Evolutionary conservation across 2,888 invertebrate species (phyloP), one percentile per base, ranked within the genome.

Genomic region (Pemphredon lugubris): DNA sequence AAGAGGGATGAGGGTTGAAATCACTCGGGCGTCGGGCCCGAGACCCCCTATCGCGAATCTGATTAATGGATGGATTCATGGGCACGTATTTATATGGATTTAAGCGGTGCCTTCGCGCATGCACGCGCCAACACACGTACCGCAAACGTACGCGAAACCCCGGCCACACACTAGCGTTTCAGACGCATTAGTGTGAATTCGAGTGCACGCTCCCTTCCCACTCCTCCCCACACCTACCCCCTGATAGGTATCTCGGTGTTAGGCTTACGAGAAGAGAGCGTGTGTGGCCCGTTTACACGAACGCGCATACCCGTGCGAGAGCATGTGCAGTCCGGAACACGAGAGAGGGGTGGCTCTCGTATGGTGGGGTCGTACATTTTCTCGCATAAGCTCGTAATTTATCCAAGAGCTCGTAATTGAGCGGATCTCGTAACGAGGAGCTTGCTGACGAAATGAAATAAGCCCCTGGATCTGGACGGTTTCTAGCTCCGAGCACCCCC

Each of bases 11-110:
- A 20, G 32, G 55, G 34, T 71, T 54, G 54, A 80, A 81, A 80
- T 81, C 81, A 82, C 77, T 81, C 74, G 77, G 64, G 66, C 77
- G 61, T 63, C 74, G 67, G 57, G 69, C 55, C 55, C 68, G 51
- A 67, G 47, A 44, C 39, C 50, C 78, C 76, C 83, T 83, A 83
- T 84, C 84, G 81, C 79, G 83, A 77, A 86, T 84, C 86, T 86
- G 86, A 86, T 86, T 86, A 86, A 86, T 86, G 83, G 86, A 82
- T 77, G 84, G 84, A 84, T 84, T 83, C 82, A 70, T 78, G 78
- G 73, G 81, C 73, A 68, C 77, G 77, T 81, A 80, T 82, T 82
- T 80, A 81, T 73, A 79, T 66, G 80, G 82, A 80, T 83, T 81
- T 75, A 79, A 81, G 81, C 81, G 79, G 48, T 55, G 69, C 64